These are phyloP conservation scores for Sebastes nivosus DNA, from an alignment of 2,797 vertebrate species.

Conservation along the genomic window DNA sequence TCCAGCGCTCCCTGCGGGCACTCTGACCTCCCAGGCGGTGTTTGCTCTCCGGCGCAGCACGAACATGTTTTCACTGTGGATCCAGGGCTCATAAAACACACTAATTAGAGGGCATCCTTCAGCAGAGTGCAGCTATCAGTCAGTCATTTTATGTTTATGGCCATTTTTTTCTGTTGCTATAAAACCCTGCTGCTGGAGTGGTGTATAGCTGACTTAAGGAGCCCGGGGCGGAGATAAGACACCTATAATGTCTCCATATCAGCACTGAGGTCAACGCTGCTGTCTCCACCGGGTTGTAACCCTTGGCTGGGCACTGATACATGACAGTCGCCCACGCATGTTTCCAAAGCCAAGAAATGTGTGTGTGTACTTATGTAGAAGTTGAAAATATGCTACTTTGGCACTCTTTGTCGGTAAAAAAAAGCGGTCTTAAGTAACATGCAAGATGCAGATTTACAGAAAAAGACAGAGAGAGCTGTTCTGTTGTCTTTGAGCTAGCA, in stretches of 20 bases:
- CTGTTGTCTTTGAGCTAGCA: conserved; percentile 17
- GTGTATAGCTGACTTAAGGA: conserved; percentile 52
- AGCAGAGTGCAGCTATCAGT: conserved; percentile 74
- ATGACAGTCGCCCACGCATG: conserved; percentile 52
- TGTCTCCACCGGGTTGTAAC: conserved; percentile 61
- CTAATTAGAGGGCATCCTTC: conserved; percentile 78
- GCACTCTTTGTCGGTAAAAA: not conserved
- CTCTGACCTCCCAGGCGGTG: conserved; percentile 69
- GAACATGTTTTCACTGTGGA: conserved; percentile 71
- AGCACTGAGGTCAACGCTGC: conserved; percentile 34
- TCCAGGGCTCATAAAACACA: conserved; percentile 71
- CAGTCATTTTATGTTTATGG: conserved; percentile 75
- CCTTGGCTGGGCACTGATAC: conserved; percentile 58
- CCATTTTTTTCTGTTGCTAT: conserved; percentile 61
- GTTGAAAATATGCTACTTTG: not conserved
- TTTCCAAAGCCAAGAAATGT: conserved; percentile 25
- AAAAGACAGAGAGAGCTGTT: not conserved
- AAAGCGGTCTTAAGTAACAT: conserved; percentile 24
- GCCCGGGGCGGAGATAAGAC: conserved; percentile 64
- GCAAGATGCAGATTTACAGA: conserved; percentile 18
- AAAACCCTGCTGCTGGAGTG: conserved; percentile 52
- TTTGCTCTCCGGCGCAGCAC: conserved; percentile 53
- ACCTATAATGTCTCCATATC: conserved; percentile 61
- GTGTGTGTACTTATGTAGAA: not conserved
- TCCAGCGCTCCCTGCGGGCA: conserved; percentile 18